Base-by-base conservation (phyloP, 2,113 vertebrate genomes). In the Todiramphus saurophagus region DNA sequence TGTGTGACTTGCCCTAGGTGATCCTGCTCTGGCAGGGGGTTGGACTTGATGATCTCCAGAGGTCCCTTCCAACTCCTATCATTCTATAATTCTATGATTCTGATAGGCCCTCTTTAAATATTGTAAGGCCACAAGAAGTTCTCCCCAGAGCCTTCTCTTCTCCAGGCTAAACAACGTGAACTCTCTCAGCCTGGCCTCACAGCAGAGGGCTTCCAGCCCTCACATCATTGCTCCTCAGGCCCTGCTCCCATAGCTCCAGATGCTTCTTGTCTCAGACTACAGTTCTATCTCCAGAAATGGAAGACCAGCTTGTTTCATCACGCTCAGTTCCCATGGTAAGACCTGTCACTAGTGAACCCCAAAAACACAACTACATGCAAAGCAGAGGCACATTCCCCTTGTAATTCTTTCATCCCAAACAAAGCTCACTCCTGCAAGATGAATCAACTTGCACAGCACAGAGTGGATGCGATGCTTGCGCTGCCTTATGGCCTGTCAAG, bases 401-500 rank as follows among this genome's bases (percentile, higher is more conserved):
- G 6, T 30, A 51, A 87, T 39, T 75, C 41, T 85, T 67, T 30
- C 14, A 43, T 51, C 37, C 33, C 35, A 82, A 87, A 77, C 5
- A 73, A 68, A 80, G 43, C 15, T 80, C 9, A n/a, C 2, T 80
- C 24, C 50, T 84, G 55, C 81, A 62, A 53, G 35, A 67, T 8
- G 5, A 77, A 70, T 55, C 41, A 31, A 17, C 12, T n/a, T 69
- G 11, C 16, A 35, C 1, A 55, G 41, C 48, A 73, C 13, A 59
- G 25, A 62, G 19, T 0, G 0, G 11, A 8, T 30, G 7, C 20
- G 9, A 64, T 53, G 31, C 27, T 19, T 51, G 58, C 84, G 25
- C 51, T 82, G 56, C 66, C 24, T 85, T 67, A 51, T 12, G 24
- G 25, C 14, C 56, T 73, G 16, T 39, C 64, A 79, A 66, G 18